phyloP scores from a whole-genome alignment of 2,113 vertebrate genomes.

The Andinoacara biseriatus region DNA sequence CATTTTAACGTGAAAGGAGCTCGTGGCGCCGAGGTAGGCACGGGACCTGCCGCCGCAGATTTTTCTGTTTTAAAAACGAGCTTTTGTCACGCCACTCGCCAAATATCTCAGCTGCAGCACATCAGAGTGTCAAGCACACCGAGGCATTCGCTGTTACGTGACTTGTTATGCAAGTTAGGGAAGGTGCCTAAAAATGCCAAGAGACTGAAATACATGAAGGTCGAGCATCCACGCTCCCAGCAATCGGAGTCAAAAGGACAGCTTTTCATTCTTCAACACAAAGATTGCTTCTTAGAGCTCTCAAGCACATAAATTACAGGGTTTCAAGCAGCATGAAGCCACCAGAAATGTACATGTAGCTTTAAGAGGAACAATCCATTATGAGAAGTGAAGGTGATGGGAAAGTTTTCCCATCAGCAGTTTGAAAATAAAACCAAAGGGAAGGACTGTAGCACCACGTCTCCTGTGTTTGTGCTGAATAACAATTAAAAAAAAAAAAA shows the following conservation, averaged over 20 bases:
- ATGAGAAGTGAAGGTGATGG: not conserved
- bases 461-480: not conserved
- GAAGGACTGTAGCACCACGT: not conserved
- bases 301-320: no score
- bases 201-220: not conserved
- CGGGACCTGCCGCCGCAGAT: not conserved
- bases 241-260: not conserved
- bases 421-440: fast-evolving
- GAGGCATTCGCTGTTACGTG: not conserved
- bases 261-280: not conserved
- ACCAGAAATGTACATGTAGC: not conserved
- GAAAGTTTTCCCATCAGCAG: not conserved
- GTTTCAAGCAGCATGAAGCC: not conserved
- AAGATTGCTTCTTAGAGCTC: no score
- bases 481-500: not conserved
- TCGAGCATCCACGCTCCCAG: not conserved
- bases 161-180: not conserved
- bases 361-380: not conserved
- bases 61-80: not conserved
- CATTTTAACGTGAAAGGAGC: constrained; percentile 22
- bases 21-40: constrained; percentile 5
- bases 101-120: not conserved
- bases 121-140: not conserved
- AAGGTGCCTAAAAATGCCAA: not conserved
- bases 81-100: constrained; percentile 11